Base-by-base conservation (phyloP, 2,113 vertebrate species). In the Mirounga angustirostris region DNA sequence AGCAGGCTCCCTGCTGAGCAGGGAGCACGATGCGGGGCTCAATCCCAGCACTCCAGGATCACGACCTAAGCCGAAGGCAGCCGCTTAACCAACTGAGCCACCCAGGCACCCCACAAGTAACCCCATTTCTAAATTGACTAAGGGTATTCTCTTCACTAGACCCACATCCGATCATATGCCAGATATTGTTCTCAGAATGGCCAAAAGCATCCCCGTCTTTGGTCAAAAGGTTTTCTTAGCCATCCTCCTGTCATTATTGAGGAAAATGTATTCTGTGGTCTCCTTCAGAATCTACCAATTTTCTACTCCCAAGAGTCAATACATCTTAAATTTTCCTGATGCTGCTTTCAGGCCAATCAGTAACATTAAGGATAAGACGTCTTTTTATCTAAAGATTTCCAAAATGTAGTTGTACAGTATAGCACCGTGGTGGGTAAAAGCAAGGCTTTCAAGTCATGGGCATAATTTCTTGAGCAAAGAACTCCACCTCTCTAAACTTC, bases 251-350 rank as follows among this genome's bases (percentile, higher is more conserved):
- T 46, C 22, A 87, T 54, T 59, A 65, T 50, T 80, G 40, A 95
- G 81, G 80, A 90, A 95, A 94, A 65, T 1, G 59, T 30, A 69
- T 74, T 63, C 50, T 13, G 73, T 8, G 30, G 24, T 40, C 50
- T 63, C 30, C 83, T 79, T 82, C 82, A 94, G 22, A 98, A 94
- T 73, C 65, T 89, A 58, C 40, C 59, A 82, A 36, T 88, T 81
- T 91, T 89, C 82, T 7, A 71, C n/a, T 91, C 30, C 22, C 19
- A 22, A 93, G 11, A 96, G 18, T 88, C 43, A 69, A 82, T 28
- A 59, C 13, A 79, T 40, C 36, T 84, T 67, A 73, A 33, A 82
- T 43, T 89, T 92, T 87, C 15, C 54, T 83, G 43, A 56, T 82
- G 46, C 26, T 83, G n/a, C 61, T 91, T 78, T 96, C 50, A 95